Conservation (phyloP, 2,113 vertebrate genomes). For the Hipposideros armiger region DNA sequence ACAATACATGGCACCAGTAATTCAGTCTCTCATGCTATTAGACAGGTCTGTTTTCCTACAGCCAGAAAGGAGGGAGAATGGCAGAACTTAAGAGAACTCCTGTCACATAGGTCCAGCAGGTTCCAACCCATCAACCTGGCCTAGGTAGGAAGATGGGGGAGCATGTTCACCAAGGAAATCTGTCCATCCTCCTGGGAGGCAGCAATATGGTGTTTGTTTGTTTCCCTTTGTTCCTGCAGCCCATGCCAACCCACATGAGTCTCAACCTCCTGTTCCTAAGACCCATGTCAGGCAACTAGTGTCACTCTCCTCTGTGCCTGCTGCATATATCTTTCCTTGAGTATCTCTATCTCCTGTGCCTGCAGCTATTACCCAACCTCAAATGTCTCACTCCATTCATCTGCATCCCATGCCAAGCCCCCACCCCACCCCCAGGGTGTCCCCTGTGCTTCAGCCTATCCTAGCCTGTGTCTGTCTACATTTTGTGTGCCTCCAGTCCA, state of each 20-base stretch:
- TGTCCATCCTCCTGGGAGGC: not conserved
- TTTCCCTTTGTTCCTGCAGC: not conserved
- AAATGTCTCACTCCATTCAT: not conserved
- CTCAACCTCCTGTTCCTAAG: not conserved
- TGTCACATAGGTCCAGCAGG: not conserved
- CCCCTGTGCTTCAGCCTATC: not conserved
- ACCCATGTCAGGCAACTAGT: not conserved
- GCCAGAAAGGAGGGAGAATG: not conserved
- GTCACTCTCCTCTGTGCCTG: not conserved
- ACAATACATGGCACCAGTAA: not conserved
- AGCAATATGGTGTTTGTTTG: not conserved
- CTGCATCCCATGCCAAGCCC: not conserved
- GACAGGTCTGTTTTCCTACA: not conserved
- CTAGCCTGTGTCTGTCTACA: not conserved
- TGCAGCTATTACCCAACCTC: not conserved
- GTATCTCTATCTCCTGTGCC: not conserved
- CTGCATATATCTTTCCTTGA: not conserved
- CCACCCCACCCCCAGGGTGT: not conserved
- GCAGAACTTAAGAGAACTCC: not conserved
- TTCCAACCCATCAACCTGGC: not conserved
- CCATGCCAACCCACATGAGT: not conserved
- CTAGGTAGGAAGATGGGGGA: not conserved
- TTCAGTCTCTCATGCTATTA: not conserved
- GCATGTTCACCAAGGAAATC: accelerated
- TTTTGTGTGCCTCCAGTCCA: not conserved